These are phyloP conservation scores for Rhagologus leucostigma DNA, from an alignment of 2,113 vertebrate species.

Conservation along the genomic window DNA sequence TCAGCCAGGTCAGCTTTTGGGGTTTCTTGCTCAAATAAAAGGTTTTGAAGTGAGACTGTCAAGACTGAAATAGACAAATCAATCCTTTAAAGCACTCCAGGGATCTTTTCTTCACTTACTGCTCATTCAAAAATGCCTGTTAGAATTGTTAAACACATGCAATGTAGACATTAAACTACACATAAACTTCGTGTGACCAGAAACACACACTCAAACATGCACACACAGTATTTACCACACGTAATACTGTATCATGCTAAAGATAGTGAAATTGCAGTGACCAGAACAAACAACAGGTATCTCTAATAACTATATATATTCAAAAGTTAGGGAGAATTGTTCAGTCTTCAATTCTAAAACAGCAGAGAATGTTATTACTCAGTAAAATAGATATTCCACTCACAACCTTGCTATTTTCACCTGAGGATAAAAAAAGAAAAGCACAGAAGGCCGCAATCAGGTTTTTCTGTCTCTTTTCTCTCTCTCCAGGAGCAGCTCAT, in stretches of 20 bases:
- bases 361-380: not conserved
- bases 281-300: not conserved
- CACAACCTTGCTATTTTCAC: not conserved
- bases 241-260: not conserved
- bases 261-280: not conserved
- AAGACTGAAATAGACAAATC: constrained; percentile 29
- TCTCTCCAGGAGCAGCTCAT: not conserved
- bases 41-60: constrained; percentile 2
- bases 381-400: not conserved
- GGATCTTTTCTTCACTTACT: constrained; percentile 30
- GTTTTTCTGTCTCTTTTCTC: not conserved
- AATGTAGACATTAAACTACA: not conserved
- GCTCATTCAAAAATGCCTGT: not conserved
- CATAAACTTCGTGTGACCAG: not conserved
- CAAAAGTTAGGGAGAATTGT: not conserved
- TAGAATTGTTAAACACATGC: not conserved
- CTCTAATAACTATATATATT: not conserved
- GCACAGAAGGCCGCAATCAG: not conserved
- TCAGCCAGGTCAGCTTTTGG: not conserved
- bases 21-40: not conserved
- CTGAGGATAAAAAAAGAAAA: not conserved
- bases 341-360: not conserved
- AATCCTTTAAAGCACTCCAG: constrained; percentile 29
- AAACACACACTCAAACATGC: not conserved
- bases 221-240: not conserved